Evolutionary conservation across 2,888 invertebrate genomes (phyloP).

Genomic region (Nasonia oneida): DNA sequence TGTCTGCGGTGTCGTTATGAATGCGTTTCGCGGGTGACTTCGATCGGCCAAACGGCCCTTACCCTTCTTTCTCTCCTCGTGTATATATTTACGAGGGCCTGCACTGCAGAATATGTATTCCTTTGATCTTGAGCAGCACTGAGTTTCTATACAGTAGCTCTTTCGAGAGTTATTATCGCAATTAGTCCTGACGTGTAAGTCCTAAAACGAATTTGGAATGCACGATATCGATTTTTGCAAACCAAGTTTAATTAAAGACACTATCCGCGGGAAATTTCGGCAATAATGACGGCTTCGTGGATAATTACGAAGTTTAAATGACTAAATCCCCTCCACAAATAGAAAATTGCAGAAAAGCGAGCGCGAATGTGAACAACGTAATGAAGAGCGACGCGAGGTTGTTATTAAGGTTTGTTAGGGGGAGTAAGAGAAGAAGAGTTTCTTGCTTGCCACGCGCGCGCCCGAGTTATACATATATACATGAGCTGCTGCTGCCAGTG

Average conservation of each 20-base stretch:
- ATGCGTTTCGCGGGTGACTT: not conserved
- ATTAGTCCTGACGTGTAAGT: not conserved
- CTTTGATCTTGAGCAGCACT: constrained; percentile 6
- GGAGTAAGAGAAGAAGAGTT: constrained; percentile 3
- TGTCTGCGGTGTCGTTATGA: constrained; percentile 1
- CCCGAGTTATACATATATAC: constrained; percentile 3
- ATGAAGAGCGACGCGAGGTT: not conserved
- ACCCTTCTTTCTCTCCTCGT: not conserved
- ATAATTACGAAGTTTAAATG: not conserved
- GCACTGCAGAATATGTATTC: not conserved
- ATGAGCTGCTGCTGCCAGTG: not conserved
- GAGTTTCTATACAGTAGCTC: not conserved
- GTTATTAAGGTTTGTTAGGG: constrained; percentile 9
- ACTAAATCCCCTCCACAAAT: not conserved
- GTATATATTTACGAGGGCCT: not conserved
- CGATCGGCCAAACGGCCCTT: not conserved
- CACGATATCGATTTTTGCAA: not conserved
- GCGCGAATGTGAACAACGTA: constrained; percentile 4
- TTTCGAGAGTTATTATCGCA: not conserved
- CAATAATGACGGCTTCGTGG: not conserved
- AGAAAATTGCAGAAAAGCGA: not conserved
- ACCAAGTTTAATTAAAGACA: not conserved
- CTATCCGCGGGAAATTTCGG: not conserved
- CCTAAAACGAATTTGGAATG: too few species aligned
- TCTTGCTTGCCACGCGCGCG: constrained; percentile 1